Conservation (phyloP, 2,113 vertebrate genomes). For the Cariama cristata region DNA sequence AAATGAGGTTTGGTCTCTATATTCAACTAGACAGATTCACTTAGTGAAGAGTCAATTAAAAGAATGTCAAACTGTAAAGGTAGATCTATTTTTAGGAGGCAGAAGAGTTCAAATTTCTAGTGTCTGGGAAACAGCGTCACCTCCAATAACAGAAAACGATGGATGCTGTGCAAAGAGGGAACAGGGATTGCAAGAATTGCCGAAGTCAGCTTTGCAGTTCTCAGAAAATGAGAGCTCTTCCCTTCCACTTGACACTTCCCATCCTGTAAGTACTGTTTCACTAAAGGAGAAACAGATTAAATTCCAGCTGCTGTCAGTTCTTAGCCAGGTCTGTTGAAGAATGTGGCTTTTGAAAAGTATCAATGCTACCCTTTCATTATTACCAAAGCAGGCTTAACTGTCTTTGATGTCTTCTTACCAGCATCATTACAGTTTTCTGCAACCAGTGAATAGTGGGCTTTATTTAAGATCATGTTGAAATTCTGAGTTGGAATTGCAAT, state of each 20-base stretch:
- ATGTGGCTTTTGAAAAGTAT: conserved; percentile 66
- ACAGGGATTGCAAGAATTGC: background rate
- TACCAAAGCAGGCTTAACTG: conserved; percentile 56
- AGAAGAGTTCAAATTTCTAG: background rate
- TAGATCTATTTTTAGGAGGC: background rate
- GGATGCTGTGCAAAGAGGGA: background rate
- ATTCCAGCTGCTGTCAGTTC: conserved; percentile 53
- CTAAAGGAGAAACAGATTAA: conserved; percentile 59
- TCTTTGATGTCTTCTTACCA: conserved; percentile 53
- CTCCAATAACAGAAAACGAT: background rate
- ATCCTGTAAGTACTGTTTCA: conserved; percentile 43
- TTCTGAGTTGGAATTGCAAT: conserved; percentile 55
- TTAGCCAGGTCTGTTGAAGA: conserved; percentile 46
- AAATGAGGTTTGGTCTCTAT: background rate
- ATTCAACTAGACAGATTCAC: background rate
- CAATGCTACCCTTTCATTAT: conserved; percentile 65
- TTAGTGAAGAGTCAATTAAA: conserved; percentile 1
- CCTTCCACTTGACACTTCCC: conserved; percentile 46
- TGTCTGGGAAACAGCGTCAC: background rate
- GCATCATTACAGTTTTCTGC: conserved; percentile 7
- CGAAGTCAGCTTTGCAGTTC: conserved; percentile 14
- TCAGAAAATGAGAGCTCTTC: conserved; percentile 25
- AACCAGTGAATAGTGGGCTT: conserved; percentile 26
- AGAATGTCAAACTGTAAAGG: background rate
- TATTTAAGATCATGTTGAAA: conserved; percentile 59